Evolutionary conservation across 2,797 vertebrate genomes (phyloP), one percentile per base, ranked within the genome.

Genomic region (Crypturellus tataupa): DNA sequence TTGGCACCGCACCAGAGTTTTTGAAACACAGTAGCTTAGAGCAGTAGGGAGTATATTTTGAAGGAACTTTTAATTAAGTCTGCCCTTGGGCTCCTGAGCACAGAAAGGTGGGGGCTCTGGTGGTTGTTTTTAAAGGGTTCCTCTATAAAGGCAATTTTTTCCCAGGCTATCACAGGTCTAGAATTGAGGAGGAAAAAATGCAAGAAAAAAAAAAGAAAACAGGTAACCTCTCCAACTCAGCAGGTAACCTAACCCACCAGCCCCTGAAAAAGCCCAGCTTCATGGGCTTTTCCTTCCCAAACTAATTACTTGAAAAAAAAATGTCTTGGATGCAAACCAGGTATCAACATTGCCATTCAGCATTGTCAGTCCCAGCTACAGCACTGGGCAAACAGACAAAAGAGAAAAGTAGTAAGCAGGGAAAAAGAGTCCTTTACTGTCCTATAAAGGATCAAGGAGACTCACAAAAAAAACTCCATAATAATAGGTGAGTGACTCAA

Each of bases 11-110:
- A 96, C 95, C 94, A 96, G 85, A 39, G 87, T 59, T 92, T 95
- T 96, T 95, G 90, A 96, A 95, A 94, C 89, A 27, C 93, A 53
- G 85, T 69, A 92, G 87, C 92, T 95, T 59, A 39, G 85, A 96
- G 95, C 83, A 1, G 72, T 82, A 68, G 94, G 95, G 93, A 96
- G 96, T 67, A 84, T 90, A 84, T 96, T 96, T 95, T 95, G 94
- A 94, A 94, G 91, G 56, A 95, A 96, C 79, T 93, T 97, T 96
- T 97, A 97, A 97, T 97, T 97, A 97, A 96, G 58, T 94, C 85
- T 96, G 93, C 93, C 96, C 83, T 93, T 96, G 88, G 90, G 94
- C 93, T 95, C 19, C 71, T 51, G 89, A 89, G 53, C 70, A 93
- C 72, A 73, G 93, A 82, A 91, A 94, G 80, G 85, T 96, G 89